Base-by-base conservation (phyloP, 2,888 invertebrate species). In the Iphiclides podalirius region DNA sequence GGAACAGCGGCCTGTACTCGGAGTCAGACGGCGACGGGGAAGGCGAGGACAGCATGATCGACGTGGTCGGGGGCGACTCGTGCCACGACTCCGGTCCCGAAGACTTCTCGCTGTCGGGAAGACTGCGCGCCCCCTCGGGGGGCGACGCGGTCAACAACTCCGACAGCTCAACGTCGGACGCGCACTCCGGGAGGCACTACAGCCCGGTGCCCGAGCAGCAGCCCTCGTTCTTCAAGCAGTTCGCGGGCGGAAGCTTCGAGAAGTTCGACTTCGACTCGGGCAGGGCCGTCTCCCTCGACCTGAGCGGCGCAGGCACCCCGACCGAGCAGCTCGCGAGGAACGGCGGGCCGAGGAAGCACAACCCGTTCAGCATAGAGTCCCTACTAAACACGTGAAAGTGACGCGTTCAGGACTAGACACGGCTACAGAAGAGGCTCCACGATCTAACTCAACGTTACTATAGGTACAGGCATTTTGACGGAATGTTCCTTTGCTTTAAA, bases 341-440 rank as follows among this genome's bases (percentile, higher is more conserved):
- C 75, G 91, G 78, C 62, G 90, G 66, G 76, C 87, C 79, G 79
- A 91, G 91, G 74, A 92, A 90, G 87, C 92, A 90, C 78, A 96
- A 96, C 85, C 96, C 96, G 42, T 96, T 96, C 90, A 96, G 96
- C 88, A 96, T 96, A 92, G 96, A 96, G 75, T 95, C 95, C 52
- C 85, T 96, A 63, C 90, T 96, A 69, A 94, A 94, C 70, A 93
- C 92, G 88, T 91, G 91, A 91, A 90, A 86, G 68, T 79, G 72
- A 79, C 76, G 79, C 64, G 61, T 42, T 12, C 61, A 60, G 57
- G 52, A 55, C 57, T 62, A 59, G 58, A 56, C 57, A 50, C 67
- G 68, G 69, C 68, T 60, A n/a, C n/a, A 65, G 64, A 11, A 75
- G 81, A 85, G 80, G 84, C 81, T 82, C 72, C 68, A 59, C 52